Evolutionary conservation across 2,888 invertebrate genomes (phyloP).

Genomic region (Slavum lentiscoides): DNA sequence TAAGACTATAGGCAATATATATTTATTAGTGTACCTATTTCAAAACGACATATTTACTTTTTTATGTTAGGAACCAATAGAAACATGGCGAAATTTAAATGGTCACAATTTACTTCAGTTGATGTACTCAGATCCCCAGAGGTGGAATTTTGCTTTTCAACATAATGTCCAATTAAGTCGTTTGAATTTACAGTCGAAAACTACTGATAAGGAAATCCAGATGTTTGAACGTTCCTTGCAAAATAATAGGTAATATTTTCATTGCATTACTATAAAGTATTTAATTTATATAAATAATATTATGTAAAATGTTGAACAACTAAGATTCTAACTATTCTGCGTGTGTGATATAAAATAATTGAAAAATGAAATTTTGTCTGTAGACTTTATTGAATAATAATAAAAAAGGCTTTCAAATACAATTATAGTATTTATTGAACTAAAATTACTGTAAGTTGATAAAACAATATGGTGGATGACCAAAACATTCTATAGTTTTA

Average conservation of each 20-base stretch:
- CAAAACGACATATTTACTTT: not conserved
- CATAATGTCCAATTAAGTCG: slow-evolving; percentile 64
- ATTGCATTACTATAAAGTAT: not conserved
- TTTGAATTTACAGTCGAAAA: slow-evolving; percentile 60
- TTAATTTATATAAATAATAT: not conserved
- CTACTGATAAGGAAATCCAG: slow-evolving; percentile 56
- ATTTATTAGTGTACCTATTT: not conserved
- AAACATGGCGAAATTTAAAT: slow-evolving; percentile 77
- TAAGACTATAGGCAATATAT: too few species aligned
- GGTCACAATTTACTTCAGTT: slow-evolving; percentile 60
- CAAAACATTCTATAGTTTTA: too few species aligned
- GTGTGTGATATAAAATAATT: too few species aligned
- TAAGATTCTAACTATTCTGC: too few species aligned
- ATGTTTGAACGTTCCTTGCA: slow-evolving; percentile 60
- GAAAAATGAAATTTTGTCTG: too few species aligned
- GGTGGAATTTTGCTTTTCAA: slow-evolving; percentile 64
- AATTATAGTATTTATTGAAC: too few species aligned
- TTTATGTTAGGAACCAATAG: slow-evolving; percentile 72
- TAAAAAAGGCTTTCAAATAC: too few species aligned
- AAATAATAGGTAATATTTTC: slow-evolving; percentile 58
- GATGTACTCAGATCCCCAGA: slow-evolving; percentile 62
- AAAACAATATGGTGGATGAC: too few species aligned
- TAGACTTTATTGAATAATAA: too few species aligned
- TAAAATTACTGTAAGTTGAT: too few species aligned
- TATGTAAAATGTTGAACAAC: too few species aligned